Percentiles rank a stretch among this genome's conserved stretches.
phyloP scores from a whole-genome alignment of 2,888 invertebrate genomes.

The Lobophora halterata region DNA sequence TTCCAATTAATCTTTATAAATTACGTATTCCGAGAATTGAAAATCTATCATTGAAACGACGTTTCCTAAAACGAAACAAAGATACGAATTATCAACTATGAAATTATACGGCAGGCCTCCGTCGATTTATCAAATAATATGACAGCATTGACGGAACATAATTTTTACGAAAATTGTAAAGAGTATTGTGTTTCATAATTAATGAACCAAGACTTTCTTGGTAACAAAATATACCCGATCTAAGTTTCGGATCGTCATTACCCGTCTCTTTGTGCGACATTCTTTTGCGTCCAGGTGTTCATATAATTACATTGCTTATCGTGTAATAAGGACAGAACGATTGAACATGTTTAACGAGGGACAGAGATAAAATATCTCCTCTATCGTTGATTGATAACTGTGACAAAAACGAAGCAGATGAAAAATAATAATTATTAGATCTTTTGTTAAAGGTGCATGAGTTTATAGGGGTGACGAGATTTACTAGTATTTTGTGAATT shows the following conservation, averaged over 20 bases:
- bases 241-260: slow-evolving; percentile 79
- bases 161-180: slow-evolving; percentile 73
- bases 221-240: slow-evolving; percentile 78
- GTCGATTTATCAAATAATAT: slow-evolving; percentile 72
- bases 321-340: slow-evolving; percentile 53
- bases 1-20: slow-evolving; percentile 25
- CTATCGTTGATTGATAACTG: slow-evolving; percentile 81
- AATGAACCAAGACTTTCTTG: slow-evolving; percentile 79
- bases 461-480: slow-evolving; percentile 63
- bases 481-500: slow-evolving; percentile 18
- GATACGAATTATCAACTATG: slow-evolving; percentile 29
- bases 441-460: slow-evolving; percentile 76
- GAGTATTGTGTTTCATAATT: slow-evolving; percentile 80
- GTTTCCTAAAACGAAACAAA: slow-evolving; percentile 31
- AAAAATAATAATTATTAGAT: slow-evolving; percentile 80
- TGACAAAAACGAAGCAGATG: slow-evolving; percentile 81
- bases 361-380: slow-evolving; percentile 54
- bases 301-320: slow-evolving; percentile 73
- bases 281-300: slow-evolving; percentile 80
- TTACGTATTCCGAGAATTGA: slow-evolving; percentile 27
- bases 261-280: slow-evolving; percentile 79
- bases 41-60: slow-evolving; percentile 25
- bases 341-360: slow-evolving; percentile 33
- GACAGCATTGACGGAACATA: slow-evolving; percentile 71
- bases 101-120: slow-evolving; percentile 55